Evolutionary conservation across 2,888 invertebrate genomes (phyloP).

Genomic region (Ophioninae sp.): DNA sequence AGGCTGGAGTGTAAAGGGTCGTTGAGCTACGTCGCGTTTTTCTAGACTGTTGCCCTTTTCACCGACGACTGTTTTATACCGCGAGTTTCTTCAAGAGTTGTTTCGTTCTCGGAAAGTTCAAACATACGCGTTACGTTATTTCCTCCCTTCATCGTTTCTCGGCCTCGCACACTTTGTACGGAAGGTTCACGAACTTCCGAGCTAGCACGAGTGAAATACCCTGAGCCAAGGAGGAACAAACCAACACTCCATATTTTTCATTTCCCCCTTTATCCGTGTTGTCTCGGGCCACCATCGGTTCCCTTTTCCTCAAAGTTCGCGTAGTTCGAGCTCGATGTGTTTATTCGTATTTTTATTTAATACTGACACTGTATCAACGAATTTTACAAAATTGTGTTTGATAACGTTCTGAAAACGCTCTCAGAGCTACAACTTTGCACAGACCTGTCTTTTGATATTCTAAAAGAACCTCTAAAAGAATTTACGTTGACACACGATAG

Average conservation of each 20-base stretch:
- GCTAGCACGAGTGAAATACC: background rate
- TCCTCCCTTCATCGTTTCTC: slow-evolving; percentile 17
- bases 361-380: background rate
- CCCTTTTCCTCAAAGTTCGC: background rate
- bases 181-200: slow-evolving; percentile 32
- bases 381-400: too few relatives aligned
- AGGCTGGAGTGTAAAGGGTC: slow-evolving; percentile 70
- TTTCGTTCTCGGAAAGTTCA: slow-evolving; percentile 50
- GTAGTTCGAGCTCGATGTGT: background rate
- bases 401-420: too few relatives aligned
- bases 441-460: too few relatives aligned
- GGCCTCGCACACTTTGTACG: background rate
- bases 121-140: slow-evolving; percentile 13
- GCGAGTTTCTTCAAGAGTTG: slow-evolving; percentile 50
- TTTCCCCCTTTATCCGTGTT: slow-evolving; percentile 1
- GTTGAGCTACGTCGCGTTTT: slow-evolving; percentile 54
- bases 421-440: too few relatives aligned
- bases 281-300: background rate
- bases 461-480: too few relatives aligned
- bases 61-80: slow-evolving; percentile 68
- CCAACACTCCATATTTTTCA: background rate
- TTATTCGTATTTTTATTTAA: background rate
- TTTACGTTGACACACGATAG: too few relatives aligned
- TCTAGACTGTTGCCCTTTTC: slow-evolving; percentile 26
- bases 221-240: slow-evolving; percentile 34